A percentile compares a stretch with the other conserved stretches of the same genome.
These are phyloP conservation scores for Athene cunicularia DNA, from an alignment of 2,113 vertebrate genomes.

Conservation along the genomic window DNA sequence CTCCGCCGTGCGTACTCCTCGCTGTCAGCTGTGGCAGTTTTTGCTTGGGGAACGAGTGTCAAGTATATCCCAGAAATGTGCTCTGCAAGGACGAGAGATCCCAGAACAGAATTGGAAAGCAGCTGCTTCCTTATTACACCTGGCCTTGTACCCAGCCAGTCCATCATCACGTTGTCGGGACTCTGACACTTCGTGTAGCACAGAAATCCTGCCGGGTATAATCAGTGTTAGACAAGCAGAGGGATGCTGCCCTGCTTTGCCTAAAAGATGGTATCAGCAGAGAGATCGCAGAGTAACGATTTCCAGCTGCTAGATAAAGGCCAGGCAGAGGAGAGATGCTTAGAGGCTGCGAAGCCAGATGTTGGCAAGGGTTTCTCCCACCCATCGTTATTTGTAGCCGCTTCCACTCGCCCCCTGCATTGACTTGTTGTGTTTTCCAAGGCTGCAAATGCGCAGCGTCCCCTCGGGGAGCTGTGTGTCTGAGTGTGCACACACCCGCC, in stretches of 20 bases:
- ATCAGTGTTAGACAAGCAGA: constrained; percentile 21
- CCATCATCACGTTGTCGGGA: background rate
- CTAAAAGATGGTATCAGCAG: background rate
- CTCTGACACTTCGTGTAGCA: background rate
- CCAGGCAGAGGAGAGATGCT: constrained; percentile 29
- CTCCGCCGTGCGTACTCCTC: background rate
- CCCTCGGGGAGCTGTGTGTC: background rate
- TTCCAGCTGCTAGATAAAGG: constrained; percentile 49
- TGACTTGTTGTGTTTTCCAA: background rate
- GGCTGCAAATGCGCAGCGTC: background rate
- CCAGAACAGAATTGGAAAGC: background rate
- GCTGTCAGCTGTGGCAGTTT: background rate
- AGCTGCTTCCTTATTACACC: constrained; percentile 35
- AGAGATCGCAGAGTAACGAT: constrained; percentile 14
- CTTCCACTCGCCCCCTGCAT: background rate
- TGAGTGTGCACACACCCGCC: background rate
- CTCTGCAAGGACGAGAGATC: constrained; percentile 16
- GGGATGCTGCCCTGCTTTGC: constrained; percentile 52
- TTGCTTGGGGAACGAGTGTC: background rate
- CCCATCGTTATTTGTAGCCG: accelerated
- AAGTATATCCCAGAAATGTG: background rate
- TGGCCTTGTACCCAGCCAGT: background rate
- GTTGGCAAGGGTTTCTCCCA: background rate
- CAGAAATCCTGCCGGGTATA: background rate
- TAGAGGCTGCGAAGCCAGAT: background rate